A percentile compares a stretch with the other conserved stretches of the same genome.
Evolutionary conservation across 2,113 vertebrate genomes (phyloP).

Genomic region (Pogona vitticeps): DNA sequence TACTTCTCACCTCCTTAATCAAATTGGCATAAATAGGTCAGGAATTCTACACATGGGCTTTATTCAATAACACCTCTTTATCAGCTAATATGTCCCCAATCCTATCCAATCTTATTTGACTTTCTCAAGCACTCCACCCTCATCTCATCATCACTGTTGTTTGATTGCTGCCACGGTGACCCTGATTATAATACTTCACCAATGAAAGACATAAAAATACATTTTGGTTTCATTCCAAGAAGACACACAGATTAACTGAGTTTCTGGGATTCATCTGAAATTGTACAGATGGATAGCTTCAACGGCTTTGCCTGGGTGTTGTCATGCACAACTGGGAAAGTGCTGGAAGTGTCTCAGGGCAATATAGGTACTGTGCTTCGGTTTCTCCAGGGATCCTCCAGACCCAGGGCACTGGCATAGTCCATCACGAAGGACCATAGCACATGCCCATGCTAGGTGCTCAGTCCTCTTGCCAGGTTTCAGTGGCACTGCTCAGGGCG

Average conservation of each 20-base stretch:
- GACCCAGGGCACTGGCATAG: not conserved
- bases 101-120: slow-evolving; percentile 47
- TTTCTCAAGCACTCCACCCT: slow-evolving; percentile 48
- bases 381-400: not conserved
- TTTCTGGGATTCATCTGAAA: slow-evolving; percentile 23
- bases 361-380: not conserved
- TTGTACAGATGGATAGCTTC: not conserved
- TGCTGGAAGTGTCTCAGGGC: not conserved
- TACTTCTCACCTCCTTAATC: slow-evolving; percentile 63
- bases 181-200: slow-evolving; percentile 62
- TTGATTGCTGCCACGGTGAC: slow-evolving; percentile 61
- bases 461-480: too few relatives aligned
- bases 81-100: slow-evolving; percentile 55
- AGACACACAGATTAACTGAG: slow-evolving; percentile 28
- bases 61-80: slow-evolving; percentile 63
- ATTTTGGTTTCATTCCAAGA: slow-evolving; percentile 26
- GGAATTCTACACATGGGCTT: slow-evolving; percentile 34
- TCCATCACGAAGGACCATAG: not conserved
- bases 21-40: slow-evolving; percentile 58
- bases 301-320: not conserved
- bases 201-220: slow-evolving; percentile 40
- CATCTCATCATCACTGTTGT: slow-evolving; percentile 57
- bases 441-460: too few relatives aligned
- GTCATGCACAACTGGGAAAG: not conserved
- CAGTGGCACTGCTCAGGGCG: too few relatives aligned